Evolutionary conservation across 2,888 invertebrate species (phyloP), one percentile per base, ranked within the genome.

Genomic region (Conchocele bisecta): DNA sequence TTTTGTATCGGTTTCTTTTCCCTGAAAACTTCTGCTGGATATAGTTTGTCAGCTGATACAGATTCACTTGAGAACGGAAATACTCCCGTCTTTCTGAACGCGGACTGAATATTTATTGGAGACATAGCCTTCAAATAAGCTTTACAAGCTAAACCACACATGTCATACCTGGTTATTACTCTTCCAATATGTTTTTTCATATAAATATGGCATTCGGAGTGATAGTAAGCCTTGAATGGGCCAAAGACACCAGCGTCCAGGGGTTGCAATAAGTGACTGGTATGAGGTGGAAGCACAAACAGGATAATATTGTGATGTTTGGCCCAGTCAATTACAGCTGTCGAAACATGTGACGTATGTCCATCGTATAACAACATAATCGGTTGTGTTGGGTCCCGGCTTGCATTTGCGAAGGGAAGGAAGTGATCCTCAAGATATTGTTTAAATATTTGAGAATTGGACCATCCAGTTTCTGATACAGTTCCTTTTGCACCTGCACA

Each of bases 281-380:
- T 56, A 20, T 72, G 65, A 22, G 71, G 41, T 17, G 73, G 79
- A 3, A 76, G 31, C 26, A 76, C 41, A 50, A 79, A 79, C 20
- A 79, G 50, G n/a, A 74, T 65, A 5, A 77, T 54, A 44, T 77
- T 60, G 15, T 72, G 42, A 31, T 60, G 29, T 44, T 57, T 70
- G 4, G 79, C 76, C 79, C 71, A 79, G 3, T 68, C 64, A 42
- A 77, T 67, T 31, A 77, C 41, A 24, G 37, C 37, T 9, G 69
- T n/a, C 15, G 42, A 50, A 33, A 74, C 57, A 26, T 68, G 51
- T n/a, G 67, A 65, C 20, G 44, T 66, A 29, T 61, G 56, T 4
- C 75, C 73, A 60, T 73, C 69, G 61, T 63, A 75, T 2, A 78
- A 15, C 11, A 78, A 11, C 5, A 78, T 50, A 7, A 65, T 44